Conservation (phyloP, 2,888 invertebrate genomes). For the Ophion obscuratus region DNA sequence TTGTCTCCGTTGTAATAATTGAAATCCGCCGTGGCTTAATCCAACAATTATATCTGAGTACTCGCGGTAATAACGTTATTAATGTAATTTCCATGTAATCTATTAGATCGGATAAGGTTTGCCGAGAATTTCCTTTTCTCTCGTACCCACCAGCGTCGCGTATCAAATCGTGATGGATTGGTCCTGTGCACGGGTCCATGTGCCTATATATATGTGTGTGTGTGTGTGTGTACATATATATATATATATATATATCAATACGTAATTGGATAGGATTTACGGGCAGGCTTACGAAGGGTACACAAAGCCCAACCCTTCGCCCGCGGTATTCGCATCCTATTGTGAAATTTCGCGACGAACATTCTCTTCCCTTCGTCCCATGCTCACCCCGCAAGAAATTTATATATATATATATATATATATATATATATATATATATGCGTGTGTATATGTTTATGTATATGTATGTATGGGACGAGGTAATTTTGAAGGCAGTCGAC, state of each 20-base stretch:
- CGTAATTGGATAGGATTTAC: constrained; percentile 22
- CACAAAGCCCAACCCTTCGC: constrained; percentile 43
- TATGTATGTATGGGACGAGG: constrained; percentile 7
- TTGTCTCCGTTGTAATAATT: constrained; percentile 21
- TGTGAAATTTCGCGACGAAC: constrained; percentile 49
- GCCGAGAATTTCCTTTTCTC: constrained; percentile 10
- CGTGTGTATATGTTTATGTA: background rate
- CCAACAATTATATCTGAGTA: constrained; percentile 23
- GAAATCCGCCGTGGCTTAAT: background rate
- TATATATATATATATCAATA: constrained; percentile 1
- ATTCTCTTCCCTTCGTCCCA: constrained; percentile 16
- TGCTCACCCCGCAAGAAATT: background rate
- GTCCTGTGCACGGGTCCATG: background rate
- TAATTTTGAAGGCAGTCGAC: too few relatives aligned
- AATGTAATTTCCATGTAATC: constrained; percentile 50
- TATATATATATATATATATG: background rate
- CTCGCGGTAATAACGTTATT: constrained; percentile 33
- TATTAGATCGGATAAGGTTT: constrained; percentile 30
- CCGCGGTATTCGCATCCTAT: constrained; percentile 28
- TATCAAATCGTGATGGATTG: constrained; percentile 31
- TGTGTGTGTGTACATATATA: background rate
- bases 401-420: background rate
- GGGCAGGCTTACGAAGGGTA: constrained; percentile 38
- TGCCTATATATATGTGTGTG: background rate
- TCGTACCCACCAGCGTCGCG: background rate